phyloP scores from a whole-genome alignment of 2,888 invertebrate species.

The Napeogenes inachia region DNA sequence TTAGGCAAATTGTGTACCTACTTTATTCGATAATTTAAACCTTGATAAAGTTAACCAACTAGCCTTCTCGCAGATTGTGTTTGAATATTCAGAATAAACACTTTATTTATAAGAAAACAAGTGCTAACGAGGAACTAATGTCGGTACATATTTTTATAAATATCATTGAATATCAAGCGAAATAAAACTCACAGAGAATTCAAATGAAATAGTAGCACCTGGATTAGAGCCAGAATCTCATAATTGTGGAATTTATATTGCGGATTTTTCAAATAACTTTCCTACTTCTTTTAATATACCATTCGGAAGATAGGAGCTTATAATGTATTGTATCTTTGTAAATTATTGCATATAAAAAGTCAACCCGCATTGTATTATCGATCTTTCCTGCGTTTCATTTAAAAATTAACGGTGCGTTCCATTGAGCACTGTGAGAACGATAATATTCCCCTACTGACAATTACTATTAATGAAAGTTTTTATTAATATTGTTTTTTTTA shows the following conservation, averaged over 20 bases:
- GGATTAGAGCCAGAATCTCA: conserved; percentile 56
- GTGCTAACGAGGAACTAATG: too few relatives aligned
- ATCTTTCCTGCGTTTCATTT: conserved; percentile 45
- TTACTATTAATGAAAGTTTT: conserved; percentile 15
- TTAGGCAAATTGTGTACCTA: conserved; percentile 7
- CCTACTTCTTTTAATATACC: conserved; percentile 11
- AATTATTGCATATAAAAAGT: conserved; percentile 16
- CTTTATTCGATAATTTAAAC: conserved; percentile 11
- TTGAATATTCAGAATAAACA: too few relatives aligned
- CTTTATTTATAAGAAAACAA: too few relatives aligned
- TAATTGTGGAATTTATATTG: conserved; percentile 61
- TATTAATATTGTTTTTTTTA: neutral
- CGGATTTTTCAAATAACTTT: conserved; percentile 48
- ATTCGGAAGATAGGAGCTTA: neutral
- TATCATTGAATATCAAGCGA: too few relatives aligned
- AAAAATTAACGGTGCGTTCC: conserved; percentile 46
- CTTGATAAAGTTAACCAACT: conserved; percentile 7
- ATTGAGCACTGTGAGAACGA: conserved; percentile 33
- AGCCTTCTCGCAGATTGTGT: neutral
- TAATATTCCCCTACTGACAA: conserved; percentile 32
- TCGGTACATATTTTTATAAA: too few relatives aligned
- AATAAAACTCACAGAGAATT: neutral
- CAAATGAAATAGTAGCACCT: conserved; percentile 47
- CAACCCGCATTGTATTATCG: conserved; percentile 29
- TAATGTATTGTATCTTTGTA: neutral